Base-by-base conservation (phyloP, 2,797 vertebrate genomes). In the Pteropus rufus region DNA sequence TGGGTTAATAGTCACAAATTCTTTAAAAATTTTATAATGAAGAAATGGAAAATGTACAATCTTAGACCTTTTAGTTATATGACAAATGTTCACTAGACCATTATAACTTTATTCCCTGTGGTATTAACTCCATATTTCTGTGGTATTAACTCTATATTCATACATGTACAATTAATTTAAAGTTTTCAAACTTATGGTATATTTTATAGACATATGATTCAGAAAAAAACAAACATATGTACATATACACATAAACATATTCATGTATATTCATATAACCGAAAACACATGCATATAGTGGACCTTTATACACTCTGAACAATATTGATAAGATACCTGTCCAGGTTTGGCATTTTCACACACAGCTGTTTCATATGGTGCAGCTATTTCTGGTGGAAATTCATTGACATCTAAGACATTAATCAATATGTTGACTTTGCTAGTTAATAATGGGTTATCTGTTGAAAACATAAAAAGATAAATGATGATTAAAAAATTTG, bases 371-470 rank as follows among this genome's bases (percentile, higher is more conserved):
- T 99, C 99, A 91, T 99, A 99, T 1, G 99, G 99, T 72, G 99
- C 99, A 95, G 99, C 98, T 65, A 99, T 99, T 97, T 99, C 99
- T 75, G 99, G 99, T n/a, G 99, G 99, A 98, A 99, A 99, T 98
- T 99, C 99, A 79, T 99, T 99, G 98, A 99, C 99, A 98, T 99
- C 99, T 98, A 99, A 76, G 62, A 99, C 99, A 92, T 99, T 99
- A 97, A 99, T 99, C 69, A 99, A 98, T 97, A 99, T 99, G 36
- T 99, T 99, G 96, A 99, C 99, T 97, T 99, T 99, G 94, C 99
- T 99, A 98, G 98, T 99, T 98, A 99, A 98, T 36, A 99, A 98
- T 41, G 99, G 99, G 84, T 99, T 99, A 95, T 99, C 99, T 99
- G 98, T 65, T 98, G 93, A 97, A 77, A 95, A 93, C 46, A 98